Evolutionary conservation across 92 coral and sea anemone genomes (phyloP).

Genomic region (Epizoanthus ramosus): DNA sequence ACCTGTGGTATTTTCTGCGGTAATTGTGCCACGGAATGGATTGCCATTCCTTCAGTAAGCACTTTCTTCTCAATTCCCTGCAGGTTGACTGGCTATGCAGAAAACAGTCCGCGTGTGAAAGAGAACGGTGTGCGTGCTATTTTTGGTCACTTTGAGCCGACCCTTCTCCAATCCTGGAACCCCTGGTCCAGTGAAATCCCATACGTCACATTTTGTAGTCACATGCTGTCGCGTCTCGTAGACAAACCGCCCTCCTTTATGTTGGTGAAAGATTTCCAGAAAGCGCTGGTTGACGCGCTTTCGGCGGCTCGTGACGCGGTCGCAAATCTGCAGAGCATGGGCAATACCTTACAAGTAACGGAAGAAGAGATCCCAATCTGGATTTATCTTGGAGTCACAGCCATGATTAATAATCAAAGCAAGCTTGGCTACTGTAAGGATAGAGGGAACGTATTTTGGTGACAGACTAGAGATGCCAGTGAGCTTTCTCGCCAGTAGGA

Average conservation of each 20-base stretch:
- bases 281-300: conserved; percentile 81
- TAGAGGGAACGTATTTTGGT: conserved; percentile 82
- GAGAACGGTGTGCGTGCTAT: conserved; percentile 80
- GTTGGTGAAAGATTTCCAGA: conserved; percentile 61
- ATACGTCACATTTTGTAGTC: conserved; percentile 67
- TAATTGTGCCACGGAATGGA: not conserved
- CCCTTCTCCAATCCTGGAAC: conserved; percentile 91
- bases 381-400: conserved; percentile 81
- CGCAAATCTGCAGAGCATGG: conserved; percentile 43
- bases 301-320: conserved; percentile 69
- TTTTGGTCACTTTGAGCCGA: conserved; percentile 64
- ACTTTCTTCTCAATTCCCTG: conserved; percentile 29
- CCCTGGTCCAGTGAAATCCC: conserved; percentile 92
- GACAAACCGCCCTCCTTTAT: conserved; percentile 61
- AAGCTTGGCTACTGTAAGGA: conserved; percentile 92
- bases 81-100: conserved; percentile 87
- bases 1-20: not conserved
- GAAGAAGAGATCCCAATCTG: conserved; percentile 83
- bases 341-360: conserved; percentile 74
- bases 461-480: not conserved
- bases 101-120: conserved; percentile 71
- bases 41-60: not conserved
- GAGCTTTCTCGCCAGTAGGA: not conserved
- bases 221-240: conserved; percentile 50
- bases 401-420: conserved; percentile 91